Evolutionary conservation across 2,113 vertebrate species (phyloP).

Genomic region (Psettodes erumei): DNA sequence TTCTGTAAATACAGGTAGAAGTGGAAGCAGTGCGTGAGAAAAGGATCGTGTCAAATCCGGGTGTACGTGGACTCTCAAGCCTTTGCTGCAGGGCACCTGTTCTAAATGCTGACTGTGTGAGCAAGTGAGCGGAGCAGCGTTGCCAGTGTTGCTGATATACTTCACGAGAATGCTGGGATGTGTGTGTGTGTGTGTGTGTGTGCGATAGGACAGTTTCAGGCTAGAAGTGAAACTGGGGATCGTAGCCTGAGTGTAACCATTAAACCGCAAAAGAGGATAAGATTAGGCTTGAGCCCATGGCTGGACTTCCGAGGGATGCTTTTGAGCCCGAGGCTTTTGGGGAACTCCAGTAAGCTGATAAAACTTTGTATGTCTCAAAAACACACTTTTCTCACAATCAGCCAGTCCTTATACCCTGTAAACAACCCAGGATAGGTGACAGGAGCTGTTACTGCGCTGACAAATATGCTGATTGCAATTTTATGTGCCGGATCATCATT

Average conservation of each 20-base stretch:
- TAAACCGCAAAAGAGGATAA: conserved; percentile 64
- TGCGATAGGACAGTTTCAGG: conserved; percentile 54
- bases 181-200: background rate
- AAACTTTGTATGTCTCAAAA: conserved; percentile 35
- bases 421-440: conserved; percentile 28
- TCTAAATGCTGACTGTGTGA: conserved; percentile 68
- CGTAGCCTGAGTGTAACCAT: conserved; percentile 57
- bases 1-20: conserved; percentile 44
- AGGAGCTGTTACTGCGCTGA: conserved; percentile 14
- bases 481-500: conserved; percentile 52
- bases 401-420: conserved; percentile 6
- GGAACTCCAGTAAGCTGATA: conserved; percentile 51
- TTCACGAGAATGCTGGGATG: conserved; percentile 21
- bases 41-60: conserved; percentile 53
- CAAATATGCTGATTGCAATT: conserved; percentile 49
- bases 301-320: conserved; percentile 43
- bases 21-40: conserved; percentile 50
- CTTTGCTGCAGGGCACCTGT: conserved; percentile 64
- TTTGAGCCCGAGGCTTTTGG: conserved; percentile 55
- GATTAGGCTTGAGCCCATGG: conserved; percentile 66
- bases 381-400: conserved; percentile 42
- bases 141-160: conserved; percentile 39
- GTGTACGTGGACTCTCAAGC: conserved; percentile 51
- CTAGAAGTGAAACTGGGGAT: conserved; percentile 48
- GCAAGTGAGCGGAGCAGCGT: conserved; percentile 31